phyloP scores from a whole-genome alignment of 2,888 invertebrate genomes.

The Epistrophella euchroma region DNA sequence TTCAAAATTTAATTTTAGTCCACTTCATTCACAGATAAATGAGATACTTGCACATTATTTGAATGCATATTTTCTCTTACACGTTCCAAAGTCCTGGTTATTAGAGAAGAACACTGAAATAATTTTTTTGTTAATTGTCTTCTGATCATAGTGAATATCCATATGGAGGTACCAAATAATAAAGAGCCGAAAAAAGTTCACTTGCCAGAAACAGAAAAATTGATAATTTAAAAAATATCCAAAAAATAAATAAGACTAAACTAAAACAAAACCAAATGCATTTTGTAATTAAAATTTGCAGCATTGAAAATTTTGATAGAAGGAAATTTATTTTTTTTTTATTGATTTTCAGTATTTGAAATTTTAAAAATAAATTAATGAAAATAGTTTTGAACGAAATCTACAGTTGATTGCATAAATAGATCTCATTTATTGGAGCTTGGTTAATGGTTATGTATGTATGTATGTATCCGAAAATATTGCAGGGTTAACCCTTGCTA shows the following conservation, averaged over 20 bases:
- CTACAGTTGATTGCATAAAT: background rate
- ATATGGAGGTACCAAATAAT: slow-evolving; percentile 22
- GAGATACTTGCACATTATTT: background rate
- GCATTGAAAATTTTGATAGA: slow-evolving; percentile 27
- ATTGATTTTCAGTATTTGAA: slow-evolving; percentile 3
- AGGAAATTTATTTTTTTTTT: background rate
- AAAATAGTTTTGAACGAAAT: background rate
- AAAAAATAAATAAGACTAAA: background rate
- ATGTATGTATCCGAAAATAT: too few species aligned
- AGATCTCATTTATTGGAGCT: too few species aligned
- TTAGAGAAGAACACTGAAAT: background rate
- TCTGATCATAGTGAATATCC: too few species aligned
- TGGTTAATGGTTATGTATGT: too few species aligned
- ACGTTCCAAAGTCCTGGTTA: background rate
- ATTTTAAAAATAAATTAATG: background rate
- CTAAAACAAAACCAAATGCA: slow-evolving; percentile 6
- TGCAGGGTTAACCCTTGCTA: too few species aligned
- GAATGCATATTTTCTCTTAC: slow-evolving; percentile 2
- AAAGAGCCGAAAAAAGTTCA: slow-evolving; percentile 21
- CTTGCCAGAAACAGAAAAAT: slow-evolving; percentile 20
- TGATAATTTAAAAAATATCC: slow-evolving; percentile 37
- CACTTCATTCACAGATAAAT: background rate
- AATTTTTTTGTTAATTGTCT: background rate
- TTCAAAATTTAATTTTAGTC: background rate
- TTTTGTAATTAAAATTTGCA: slow-evolving; percentile 1